Evolutionary conservation across 2,888 invertebrate genomes (phyloP).

Genomic region (Bembecia ichneumoniformis): DNA sequence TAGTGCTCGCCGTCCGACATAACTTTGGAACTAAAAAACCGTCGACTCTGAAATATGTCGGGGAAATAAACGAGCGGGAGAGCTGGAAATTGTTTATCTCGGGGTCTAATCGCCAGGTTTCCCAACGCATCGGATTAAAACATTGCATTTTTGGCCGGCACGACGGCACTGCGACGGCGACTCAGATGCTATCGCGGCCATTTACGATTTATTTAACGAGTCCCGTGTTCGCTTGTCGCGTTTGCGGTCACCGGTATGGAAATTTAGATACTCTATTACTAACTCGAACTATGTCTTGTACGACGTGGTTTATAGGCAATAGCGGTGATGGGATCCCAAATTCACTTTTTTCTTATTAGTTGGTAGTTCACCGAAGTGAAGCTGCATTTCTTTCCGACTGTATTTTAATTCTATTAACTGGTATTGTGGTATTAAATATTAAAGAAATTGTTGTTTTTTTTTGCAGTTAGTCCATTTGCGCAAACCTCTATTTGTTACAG

Average conservation of each 20-base stretch:
- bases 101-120: conserved; percentile 35
- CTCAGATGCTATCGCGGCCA: conserved; percentile 31
- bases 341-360: too few relatives aligned
- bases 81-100: conserved; percentile 22
- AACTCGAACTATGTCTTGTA: too few relatives aligned
- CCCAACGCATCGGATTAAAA: conserved; percentile 55
- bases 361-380: too few relatives aligned
- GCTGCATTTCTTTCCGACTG: too few relatives aligned
- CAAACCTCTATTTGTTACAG: too few relatives aligned
- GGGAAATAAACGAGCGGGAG: conserved; percentile 3
- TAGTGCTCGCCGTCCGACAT: conserved; percentile 38
- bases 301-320: too few relatives aligned
- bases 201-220: conserved; percentile 24
- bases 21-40: conserved; percentile 29
- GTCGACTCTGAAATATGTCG: conserved; percentile 12
- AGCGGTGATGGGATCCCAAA: too few relatives aligned
- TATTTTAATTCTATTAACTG: too few relatives aligned
- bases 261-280: background rate
- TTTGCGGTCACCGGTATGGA: background rate
- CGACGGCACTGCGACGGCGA: conserved; percentile 1
- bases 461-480: too few relatives aligned
- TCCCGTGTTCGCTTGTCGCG: background rate
- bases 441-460: too few relatives aligned
- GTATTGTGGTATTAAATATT: too few relatives aligned
- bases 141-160: conserved; percentile 48